Base-by-base conservation (phyloP, 2,113 vertebrate genomes). In the Lophura nycthemera region DNA sequence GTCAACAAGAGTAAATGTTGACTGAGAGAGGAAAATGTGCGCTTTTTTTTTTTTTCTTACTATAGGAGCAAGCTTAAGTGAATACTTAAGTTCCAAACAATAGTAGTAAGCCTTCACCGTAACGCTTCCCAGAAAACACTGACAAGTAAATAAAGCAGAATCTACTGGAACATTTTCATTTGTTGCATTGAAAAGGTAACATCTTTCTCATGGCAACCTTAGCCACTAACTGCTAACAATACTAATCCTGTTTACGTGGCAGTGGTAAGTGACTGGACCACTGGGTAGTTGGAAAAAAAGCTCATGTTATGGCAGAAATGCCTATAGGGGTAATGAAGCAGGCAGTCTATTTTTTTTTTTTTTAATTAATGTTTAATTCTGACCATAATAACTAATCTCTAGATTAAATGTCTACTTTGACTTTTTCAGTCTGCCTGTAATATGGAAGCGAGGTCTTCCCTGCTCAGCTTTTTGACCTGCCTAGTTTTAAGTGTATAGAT, bases 351-450 rank as follows among this genome's bases (percentile, higher is more conserved):
- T 78, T 30, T 72, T 81, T 89, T 48, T 13, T 13, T 7, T 64
- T 81, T 90, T 57, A 67, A n/a, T 67, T 71, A 25, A 34, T 75
- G 38, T 86, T 90, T 71, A 29, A 60, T 89, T 86, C 24, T 86
- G 64, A 2, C 24, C 1, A 1, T 42, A 80, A 73, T 65, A 92
- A 89, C 81, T 78, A 87, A 50, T 89, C 19, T 66, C 57, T 52
- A 78, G 48, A 65, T 87, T 69, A 52, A 82, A 69, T 52, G 4
- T 52, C 17, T 83, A 4, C 4, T 56, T 75, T 47, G 21, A 34
- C 27, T 83, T 88, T 13, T 20, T 24, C 11, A 72, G 71, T 56
- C 8, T 40, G 25, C 24, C 45, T 30, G 0, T 60, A 48, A 36
- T 29, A 48, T 34, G 54, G 40, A 92, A 85, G 15, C 0, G 1